Percentiles rank a stretch among this genome's conserved stretches.
phyloP scores from a whole-genome alignment of 2,888 invertebrate genomes.

The Seira musarum region DNA sequence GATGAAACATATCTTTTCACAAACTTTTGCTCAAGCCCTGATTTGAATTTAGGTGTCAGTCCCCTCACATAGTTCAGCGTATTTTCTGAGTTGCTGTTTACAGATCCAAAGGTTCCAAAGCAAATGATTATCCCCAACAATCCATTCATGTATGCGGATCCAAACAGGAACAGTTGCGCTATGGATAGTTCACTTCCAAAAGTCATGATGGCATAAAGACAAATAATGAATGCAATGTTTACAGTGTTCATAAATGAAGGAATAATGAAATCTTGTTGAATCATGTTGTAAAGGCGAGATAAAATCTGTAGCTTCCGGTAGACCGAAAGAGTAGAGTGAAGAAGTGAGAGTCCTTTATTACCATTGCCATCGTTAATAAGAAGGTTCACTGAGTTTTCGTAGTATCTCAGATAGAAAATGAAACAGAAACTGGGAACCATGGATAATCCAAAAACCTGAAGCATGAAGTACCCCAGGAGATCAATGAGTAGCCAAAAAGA shows the following conservation, averaged over 20 bases:
- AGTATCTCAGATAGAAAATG: conserved; percentile 27
- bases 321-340: neutral
- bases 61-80: neutral
- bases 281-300: conserved; percentile 18
- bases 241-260: conserved; percentile 18
- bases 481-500: conserved; percentile 26
- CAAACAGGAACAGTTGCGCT: conserved; percentile 26
- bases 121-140: conserved; percentile 29
- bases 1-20: conserved; percentile 7
- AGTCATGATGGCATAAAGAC: conserved; percentile 25
- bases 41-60: neutral
- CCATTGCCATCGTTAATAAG: neutral
- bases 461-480: conserved; percentile 26
- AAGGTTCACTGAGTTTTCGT: neutral
- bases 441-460: conserved; percentile 32
- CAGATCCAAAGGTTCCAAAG: conserved; percentile 26
- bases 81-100: conserved; percentile 8
- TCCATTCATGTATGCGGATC: conserved; percentile 21
- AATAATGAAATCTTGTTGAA: conserved; percentile 30
- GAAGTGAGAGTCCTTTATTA: neutral
- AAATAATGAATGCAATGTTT: conserved; percentile 20
- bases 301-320: conserved; percentile 29
- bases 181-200: conserved; percentile 17
- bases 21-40: neutral
- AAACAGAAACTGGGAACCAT: conserved; percentile 31